These are phyloP conservation scores for Agriopis aurantiaria DNA, from an alignment of 2,888 invertebrate genomes.

Conservation along the genomic window DNA sequence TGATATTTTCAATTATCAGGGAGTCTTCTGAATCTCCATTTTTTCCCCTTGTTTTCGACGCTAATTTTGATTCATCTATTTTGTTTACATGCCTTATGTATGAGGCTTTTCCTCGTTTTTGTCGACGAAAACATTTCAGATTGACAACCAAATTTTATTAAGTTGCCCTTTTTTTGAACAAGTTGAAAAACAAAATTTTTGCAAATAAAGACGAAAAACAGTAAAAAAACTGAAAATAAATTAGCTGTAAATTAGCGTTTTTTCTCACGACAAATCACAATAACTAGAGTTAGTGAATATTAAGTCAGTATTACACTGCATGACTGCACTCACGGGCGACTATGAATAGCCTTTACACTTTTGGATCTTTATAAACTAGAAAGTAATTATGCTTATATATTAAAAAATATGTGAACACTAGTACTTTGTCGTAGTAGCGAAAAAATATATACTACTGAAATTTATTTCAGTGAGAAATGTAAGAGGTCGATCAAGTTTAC, in stretches of 20 bases:
- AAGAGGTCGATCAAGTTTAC: neutral
- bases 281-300: slow-evolving; percentile 53
- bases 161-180: neutral
- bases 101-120: too few relatives aligned
- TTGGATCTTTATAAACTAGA: slow-evolving; percentile 36
- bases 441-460: neutral
- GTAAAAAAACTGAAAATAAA: slow-evolving; percentile 35
- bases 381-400: slow-evolving; percentile 23
- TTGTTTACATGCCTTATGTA: too few relatives aligned
- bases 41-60: too few relatives aligned
- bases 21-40: too few relatives aligned
- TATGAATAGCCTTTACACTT: slow-evolving; percentile 36
- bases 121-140: too few relatives aligned
- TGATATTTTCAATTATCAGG: too few relatives aligned
- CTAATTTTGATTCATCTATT: too few relatives aligned
- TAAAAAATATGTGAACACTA: slow-evolving; percentile 14
- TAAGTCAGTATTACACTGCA: slow-evolving; percentile 66
- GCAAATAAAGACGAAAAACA: neutral
- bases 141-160: too few relatives aligned
- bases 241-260: slow-evolving; percentile 65
- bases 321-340: slow-evolving; percentile 45
- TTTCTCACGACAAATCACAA: slow-evolving; percentile 59
- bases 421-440: slow-evolving; percentile 9
- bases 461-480: neutral
- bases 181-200: neutral